Evolutionary conservation across 2,888 invertebrate genomes (phyloP).

Genomic region (Halictus ligatus): DNA sequence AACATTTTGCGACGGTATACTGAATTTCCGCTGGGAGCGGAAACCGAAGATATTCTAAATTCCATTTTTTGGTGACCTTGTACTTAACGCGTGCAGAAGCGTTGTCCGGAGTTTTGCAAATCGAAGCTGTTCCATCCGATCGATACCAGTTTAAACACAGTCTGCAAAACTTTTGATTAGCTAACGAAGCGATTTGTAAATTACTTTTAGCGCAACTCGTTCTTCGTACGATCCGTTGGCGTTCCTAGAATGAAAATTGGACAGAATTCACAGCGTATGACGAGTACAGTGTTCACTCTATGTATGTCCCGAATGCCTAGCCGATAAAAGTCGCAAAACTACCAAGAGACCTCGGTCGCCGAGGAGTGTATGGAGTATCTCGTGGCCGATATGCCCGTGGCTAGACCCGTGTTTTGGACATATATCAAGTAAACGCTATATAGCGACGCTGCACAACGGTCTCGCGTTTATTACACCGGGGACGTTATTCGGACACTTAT

Average conservation of each 20-base stretch:
- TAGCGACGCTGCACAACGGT: neutral
- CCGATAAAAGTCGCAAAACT: too few relatives aligned
- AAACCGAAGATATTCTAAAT: constrained; percentile 30
- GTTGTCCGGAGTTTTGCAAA: neutral
- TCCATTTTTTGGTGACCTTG: neutral
- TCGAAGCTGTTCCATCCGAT: constrained; percentile 2
- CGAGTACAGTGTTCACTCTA: neutral
- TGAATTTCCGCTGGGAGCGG: constrained; percentile 8
- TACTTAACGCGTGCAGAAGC: neutral
- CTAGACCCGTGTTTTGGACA: too few relatives aligned
- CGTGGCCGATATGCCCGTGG: too few relatives aligned
- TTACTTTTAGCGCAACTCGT: too few relatives aligned
- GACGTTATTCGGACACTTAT: neutral
- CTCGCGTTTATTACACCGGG: neutral
- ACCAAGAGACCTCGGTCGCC: too few relatives aligned
- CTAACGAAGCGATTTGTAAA: too few relatives aligned
- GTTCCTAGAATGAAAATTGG: neutral
- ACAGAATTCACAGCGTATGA: neutral
- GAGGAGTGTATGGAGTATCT: too few relatives aligned
- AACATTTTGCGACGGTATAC: neutral
- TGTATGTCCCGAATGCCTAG: too few relatives aligned
- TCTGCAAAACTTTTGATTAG: too few relatives aligned
- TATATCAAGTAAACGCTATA: too few relatives aligned
- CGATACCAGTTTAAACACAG: neutral
- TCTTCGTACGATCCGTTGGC: too few relatives aligned